These are phyloP conservation scores for Drosophila paucipuncta DNA, from an alignment of 2,888 invertebrate species.

Conservation along the genomic window DNA sequence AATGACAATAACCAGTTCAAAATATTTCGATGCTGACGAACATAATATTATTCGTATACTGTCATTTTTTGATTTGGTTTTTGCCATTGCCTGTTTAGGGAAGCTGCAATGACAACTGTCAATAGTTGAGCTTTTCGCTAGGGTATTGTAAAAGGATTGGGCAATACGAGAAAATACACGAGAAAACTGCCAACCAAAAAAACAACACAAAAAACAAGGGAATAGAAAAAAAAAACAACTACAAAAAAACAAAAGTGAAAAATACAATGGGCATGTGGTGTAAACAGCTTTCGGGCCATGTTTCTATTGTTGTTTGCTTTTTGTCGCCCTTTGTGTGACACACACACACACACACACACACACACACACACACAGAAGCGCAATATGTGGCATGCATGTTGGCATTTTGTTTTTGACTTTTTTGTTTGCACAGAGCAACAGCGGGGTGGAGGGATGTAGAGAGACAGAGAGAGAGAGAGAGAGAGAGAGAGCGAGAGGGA, in stretches of 20 bases:
- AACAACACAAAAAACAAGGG: background rate
- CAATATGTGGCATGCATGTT: slow-evolving; percentile 42
- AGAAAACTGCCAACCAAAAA: slow-evolving; percentile 2
- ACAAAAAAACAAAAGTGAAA: slow-evolving; percentile 10
- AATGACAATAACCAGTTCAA: background rate
- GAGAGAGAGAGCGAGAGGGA: background rate
- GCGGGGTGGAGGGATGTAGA: background rate
- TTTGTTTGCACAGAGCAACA: slow-evolving; percentile 22
- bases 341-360: slow-evolving; percentile 19
- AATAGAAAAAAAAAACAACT: background rate
- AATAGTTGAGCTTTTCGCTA: slow-evolving; percentile 27
- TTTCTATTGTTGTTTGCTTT: slow-evolving; percentile 63
- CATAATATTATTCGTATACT: background rate
- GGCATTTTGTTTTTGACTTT: slow-evolving; percentile 44
- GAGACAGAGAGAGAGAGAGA: background rate
- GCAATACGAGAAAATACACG: slow-evolving; percentile 20
- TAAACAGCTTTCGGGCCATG: slow-evolving; percentile 59
- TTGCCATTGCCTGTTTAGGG: background rate
- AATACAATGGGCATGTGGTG: slow-evolving; percentile 39
- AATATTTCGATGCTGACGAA: slow-evolving; percentile 9
- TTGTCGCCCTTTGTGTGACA: slow-evolving; percentile 48
- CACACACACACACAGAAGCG: slow-evolving; percentile 9
- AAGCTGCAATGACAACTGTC: slow-evolving; percentile 17
- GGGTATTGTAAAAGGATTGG: slow-evolving; percentile 35
- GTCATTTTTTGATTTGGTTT: background rate